Evolutionary conservation across 2,113 vertebrate genomes (phyloP), one percentile per base, ranked within the genome.

Genomic region (Callopanchax toddi): DNA sequence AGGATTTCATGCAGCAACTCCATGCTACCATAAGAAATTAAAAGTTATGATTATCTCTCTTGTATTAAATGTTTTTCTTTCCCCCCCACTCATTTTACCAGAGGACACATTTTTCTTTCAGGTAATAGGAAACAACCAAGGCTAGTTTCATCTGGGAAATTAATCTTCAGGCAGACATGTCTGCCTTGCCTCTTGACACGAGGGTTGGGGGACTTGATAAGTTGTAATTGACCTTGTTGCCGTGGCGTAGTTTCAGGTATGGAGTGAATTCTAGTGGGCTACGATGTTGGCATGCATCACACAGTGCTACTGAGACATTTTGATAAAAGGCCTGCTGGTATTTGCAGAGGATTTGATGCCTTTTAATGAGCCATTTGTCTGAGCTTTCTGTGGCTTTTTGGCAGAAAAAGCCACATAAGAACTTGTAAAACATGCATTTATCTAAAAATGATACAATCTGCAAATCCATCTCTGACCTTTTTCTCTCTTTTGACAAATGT

Each of bases 401-500:
- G 21, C 51, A 5, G 21, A 66, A 34, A 37, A 59, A 67, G 32
- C n/a, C 51, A 53, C 36, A 48, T 17, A 20, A 6, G 20, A 16
- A 59, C 37, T 66, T 58, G 66, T 76, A 69, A 78, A 84, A 70
- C 21, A 64, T 21, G 21, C 8, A 37, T 48, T 71, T 60, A 40
- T 79, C 76, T 70, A 26, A 60, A 63, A 74, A 60, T 22, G 66
- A 62, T 51, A 57, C 34, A 17, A n/a, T 53, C 53, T 40, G 60
- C 50, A 70, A 70, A 81, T 65, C 63, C 46, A 40, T 61, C 26
- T 50, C 9, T 77, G 69, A 83, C 72, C 53, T 74, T 69, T 77
- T 44, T 6, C 5, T 8, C 13, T 12, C 2, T 11, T 12, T 13
- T 16, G 20, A 10, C 10, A 64, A 58, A 57, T 32, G 7, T 23